Percentiles rank a stretch among this genome's conserved stretches.
phyloP scores from a whole-genome alignment of 2,113 vertebrate genomes.

The Pedionomus torquatus region DNA sequence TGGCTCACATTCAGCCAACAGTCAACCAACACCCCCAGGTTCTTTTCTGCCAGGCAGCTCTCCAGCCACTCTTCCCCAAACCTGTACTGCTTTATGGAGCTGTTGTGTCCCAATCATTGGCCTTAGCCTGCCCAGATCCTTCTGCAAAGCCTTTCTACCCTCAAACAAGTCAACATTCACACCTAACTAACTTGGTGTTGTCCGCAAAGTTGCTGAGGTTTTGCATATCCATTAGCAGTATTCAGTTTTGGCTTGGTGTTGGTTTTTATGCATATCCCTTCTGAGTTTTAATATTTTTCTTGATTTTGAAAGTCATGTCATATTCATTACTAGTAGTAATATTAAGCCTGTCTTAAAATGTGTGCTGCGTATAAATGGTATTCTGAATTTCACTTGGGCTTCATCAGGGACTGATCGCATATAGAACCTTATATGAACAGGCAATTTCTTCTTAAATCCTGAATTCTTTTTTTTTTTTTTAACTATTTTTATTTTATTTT shows the following conservation, averaged over 20 bases:
- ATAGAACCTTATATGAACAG: background rate
- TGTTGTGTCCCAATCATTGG: no score
- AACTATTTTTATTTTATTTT: background rate
- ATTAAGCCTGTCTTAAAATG: background rate
- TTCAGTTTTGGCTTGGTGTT: background rate
- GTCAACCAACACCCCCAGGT: no score
- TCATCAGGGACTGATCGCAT: background rate
- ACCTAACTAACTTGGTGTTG: no score
- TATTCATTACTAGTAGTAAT: conserved; percentile 15
- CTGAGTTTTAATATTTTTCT: background rate
- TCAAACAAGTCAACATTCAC: no score
- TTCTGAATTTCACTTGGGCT: background rate
- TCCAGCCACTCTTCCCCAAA: no score
- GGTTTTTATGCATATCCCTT: background rate
- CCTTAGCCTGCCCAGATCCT: no score
- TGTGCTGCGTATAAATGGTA: background rate
- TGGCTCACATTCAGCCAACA: no score
- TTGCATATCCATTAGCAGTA: background rate
- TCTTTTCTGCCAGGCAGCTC: no score
- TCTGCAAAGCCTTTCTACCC: no score
- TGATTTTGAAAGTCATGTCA: conserved; percentile 13
- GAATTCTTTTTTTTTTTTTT: background rate
- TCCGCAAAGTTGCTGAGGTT: no score
- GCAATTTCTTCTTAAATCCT: background rate
- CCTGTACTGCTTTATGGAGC: no score